Conservation (phyloP, 2,888 invertebrate genomes). For the Cybosia mesomella region DNA sequence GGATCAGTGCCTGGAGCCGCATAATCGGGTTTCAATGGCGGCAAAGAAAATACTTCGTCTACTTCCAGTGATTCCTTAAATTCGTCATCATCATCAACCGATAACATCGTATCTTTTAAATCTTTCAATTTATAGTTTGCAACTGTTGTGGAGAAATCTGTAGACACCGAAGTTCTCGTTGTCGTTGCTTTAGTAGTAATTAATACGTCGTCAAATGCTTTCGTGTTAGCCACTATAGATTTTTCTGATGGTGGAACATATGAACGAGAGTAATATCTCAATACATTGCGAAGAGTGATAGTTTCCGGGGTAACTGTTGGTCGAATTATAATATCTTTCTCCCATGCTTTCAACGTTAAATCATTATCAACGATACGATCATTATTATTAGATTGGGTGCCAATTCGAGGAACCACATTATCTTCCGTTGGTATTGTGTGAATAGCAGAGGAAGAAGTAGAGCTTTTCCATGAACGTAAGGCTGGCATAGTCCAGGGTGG, state of each 20-base stretch:
- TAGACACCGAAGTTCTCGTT: slow-evolving; percentile 57
- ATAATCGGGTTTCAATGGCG: slow-evolving; percentile 75
- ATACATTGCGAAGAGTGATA: slow-evolving; percentile 68
- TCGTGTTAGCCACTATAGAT: slow-evolving; percentile 65
- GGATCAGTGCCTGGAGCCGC: slow-evolving; percentile 64
- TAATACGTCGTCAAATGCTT: slow-evolving; percentile 73
- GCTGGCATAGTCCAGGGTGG: slow-evolving; percentile 86
- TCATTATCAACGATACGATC: slow-evolving; percentile 69
- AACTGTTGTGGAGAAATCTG: slow-evolving; percentile 63
- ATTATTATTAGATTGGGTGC: slow-evolving; percentile 67
- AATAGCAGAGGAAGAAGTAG: slow-evolving; percentile 67
- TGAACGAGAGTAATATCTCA: slow-evolving; percentile 71
- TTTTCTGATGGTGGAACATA: slow-evolving; percentile 67
- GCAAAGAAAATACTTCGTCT: slow-evolving; percentile 81
- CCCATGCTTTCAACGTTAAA: slow-evolving; percentile 76
- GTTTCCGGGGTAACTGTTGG: slow-evolving; percentile 76
- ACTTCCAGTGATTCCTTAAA: slow-evolving; percentile 81
- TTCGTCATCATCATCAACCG: slow-evolving; percentile 81
- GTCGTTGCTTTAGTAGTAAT: slow-evolving; percentile 75
- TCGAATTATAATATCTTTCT: slow-evolving; percentile 76
- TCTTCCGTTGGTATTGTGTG: slow-evolving; percentile 72
- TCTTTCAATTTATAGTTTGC: slow-evolving; percentile 72
- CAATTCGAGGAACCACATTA: slow-evolving; percentile 66
- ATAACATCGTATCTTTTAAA: slow-evolving; percentile 79
- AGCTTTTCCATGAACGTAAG: slow-evolving; percentile 77